These are phyloP conservation scores for Hestina assimilis DNA, from an alignment of 1,140 invertebrate genomes.

Conservation along the genomic window DNA sequence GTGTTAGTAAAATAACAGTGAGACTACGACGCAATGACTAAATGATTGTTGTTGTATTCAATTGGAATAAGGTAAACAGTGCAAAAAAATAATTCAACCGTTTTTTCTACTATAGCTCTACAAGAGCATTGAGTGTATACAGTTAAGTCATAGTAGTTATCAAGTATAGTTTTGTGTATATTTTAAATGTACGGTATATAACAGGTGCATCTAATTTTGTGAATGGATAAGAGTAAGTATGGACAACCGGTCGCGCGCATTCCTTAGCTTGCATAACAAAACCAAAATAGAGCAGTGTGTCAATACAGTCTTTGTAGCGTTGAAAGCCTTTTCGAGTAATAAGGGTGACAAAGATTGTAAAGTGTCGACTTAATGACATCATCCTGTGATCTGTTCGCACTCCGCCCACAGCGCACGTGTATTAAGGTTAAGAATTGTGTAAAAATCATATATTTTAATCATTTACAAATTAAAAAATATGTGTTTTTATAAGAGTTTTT, in stretches of 20 bases:
- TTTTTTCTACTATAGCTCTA: constrained; percentile 4
- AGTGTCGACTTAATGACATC: constrained; percentile 68
- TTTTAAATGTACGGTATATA: constrained; percentile 25
- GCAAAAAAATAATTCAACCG: neutral
- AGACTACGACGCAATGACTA: constrained; percentile 48
- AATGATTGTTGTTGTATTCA: constrained; percentile 43
- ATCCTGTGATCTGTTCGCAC: constrained; percentile 58
- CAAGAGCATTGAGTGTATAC: constrained; percentile 47
- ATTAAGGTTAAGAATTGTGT: constrained; percentile 50
- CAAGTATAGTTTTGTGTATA: constrained; percentile 15
- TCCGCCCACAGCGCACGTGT: constrained; percentile 65
- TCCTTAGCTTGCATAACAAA: constrained; percentile 44
- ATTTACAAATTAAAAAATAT: neutral
- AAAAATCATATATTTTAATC: constrained; percentile 15
- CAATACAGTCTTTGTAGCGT: constrained; percentile 39
- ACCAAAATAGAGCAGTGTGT: constrained; percentile 50
- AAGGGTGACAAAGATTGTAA: constrained; percentile 53
- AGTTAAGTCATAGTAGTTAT: constrained; percentile 28
- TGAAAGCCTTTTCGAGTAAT: constrained; percentile 36
- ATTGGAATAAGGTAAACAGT: constrained; percentile 48
- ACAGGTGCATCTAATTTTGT: constrained; percentile 50
- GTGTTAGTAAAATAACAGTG: constrained; percentile 37
- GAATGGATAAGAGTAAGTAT: constrained; percentile 47
- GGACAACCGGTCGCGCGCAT: constrained; percentile 25
- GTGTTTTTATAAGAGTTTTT: no score